A percentile compares a stretch with the other conserved stretches of the same genome.
Conservation (phyloP, 2,888 invertebrate genomes). For the Parnassius orleans region DNA sequence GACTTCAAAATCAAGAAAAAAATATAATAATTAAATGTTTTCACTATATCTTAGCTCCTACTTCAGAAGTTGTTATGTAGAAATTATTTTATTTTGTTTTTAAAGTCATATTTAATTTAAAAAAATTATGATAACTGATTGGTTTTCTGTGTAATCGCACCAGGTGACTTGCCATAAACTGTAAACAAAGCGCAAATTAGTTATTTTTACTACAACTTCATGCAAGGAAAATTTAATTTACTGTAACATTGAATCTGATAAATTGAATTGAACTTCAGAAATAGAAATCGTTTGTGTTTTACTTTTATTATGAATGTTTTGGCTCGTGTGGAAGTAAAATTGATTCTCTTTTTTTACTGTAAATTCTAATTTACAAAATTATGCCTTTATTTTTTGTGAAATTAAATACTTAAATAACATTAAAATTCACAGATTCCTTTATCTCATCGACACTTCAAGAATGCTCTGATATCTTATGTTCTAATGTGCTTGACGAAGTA, state of each 20-base stretch:
- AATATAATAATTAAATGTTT: too few relatives aligned
- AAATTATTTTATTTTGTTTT: neutral
- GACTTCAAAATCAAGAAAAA: too few relatives aligned
- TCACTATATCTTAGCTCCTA: too few relatives aligned
- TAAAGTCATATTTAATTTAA: neutral
- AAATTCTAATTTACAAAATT: neutral
- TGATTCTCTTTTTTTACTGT: slow-evolving; percentile 3
- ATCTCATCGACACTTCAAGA: slow-evolving; percentile 34
- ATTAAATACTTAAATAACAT: neutral
- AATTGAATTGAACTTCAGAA: slow-evolving; percentile 18
- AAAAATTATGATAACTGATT: neutral
- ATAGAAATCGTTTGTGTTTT: slow-evolving; percentile 27
- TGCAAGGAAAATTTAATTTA: slow-evolving; percentile 3
- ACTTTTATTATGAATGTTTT: slow-evolving; percentile 24
- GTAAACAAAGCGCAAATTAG: too few relatives aligned
- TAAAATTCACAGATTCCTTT: neutral
- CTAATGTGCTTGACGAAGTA: slow-evolving; percentile 55
- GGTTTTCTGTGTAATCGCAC: neutral
- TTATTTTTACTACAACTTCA: neutral
- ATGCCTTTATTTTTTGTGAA: neutral
- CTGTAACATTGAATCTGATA: slow-evolving; percentile 16
- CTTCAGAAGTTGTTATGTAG: too few relatives aligned
- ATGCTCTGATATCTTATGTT: slow-evolving; percentile 50
- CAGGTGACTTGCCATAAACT: neutral
- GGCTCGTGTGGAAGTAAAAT: slow-evolving; percentile 3